These are phyloP conservation scores for Hydrozoanthus gracilis DNA, from an alignment of 92 coral and sea anemone species.

Conservation along the genomic window DNA sequence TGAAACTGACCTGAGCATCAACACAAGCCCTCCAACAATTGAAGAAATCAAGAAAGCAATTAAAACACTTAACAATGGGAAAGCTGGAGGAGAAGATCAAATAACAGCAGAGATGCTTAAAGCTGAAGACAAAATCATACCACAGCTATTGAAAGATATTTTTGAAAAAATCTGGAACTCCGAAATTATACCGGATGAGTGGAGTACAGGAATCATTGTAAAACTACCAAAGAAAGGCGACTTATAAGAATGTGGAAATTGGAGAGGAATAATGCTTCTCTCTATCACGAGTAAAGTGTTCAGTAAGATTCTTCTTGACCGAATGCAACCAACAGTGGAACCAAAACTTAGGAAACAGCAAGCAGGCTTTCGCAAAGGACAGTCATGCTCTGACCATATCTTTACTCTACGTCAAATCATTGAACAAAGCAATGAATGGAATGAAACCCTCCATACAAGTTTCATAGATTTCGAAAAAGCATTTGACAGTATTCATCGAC, in stretches of 20 bases:
- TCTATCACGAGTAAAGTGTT: neutral
- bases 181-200: neutral
- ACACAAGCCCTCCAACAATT: neutral
- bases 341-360: slow-evolving; percentile 12
- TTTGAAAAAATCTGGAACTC: neutral
- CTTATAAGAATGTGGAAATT: neutral
- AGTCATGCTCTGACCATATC: slow-evolving; percentile 15
- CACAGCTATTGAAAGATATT: slow-evolving; percentile 1
- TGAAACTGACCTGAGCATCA: neutral
- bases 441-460: neutral
- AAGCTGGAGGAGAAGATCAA: neutral
- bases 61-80: neutral
- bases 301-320: neutral
- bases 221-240: neutral
- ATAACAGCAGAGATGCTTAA: too few species aligned
- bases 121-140: neutral
- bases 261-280: slow-evolving; percentile 12
- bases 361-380: slow-evolving; percentile 17
- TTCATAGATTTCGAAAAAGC: too few species aligned
- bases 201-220: neutral
- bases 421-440: slow-evolving; percentile 8
- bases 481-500: slow-evolving; percentile 18
- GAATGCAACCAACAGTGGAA: neutral
- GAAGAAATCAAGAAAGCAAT: neutral
- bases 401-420: neutral